A percentile compares a stretch with the other conserved stretches of the same genome.
Conservation (phyloP, 2,888 invertebrate genomes). For the Protodeltote pygarga region DNA sequence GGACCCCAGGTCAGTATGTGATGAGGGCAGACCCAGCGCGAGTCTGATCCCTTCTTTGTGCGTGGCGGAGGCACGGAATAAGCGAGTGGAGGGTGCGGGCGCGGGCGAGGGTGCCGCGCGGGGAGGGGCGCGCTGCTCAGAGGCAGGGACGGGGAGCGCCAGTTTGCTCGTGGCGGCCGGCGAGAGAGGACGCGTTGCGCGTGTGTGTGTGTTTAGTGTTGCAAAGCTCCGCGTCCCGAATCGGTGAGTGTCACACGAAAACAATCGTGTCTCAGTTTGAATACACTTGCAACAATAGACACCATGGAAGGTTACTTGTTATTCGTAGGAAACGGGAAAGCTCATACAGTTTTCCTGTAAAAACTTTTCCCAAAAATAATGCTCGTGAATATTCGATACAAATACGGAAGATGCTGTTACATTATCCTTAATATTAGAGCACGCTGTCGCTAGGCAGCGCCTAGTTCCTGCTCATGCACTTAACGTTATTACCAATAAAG, state of each 20-base stretch:
- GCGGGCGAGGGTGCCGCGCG: not conserved
- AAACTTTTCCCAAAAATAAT: not conserved
- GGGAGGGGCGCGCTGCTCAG: not conserved
- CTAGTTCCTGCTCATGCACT: too few relatives aligned
- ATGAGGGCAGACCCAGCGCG: too few relatives aligned
- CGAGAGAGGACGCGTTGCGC: slow-evolving; percentile 12
- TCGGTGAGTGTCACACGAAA: slow-evolving; percentile 43
- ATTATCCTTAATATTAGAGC: not conserved
- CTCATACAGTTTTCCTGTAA: not conserved
- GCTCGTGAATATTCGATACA: not conserved
- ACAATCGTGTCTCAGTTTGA: slow-evolving; percentile 18
- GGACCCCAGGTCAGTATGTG: too few relatives aligned
- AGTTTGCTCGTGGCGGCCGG: slow-evolving; percentile 35
- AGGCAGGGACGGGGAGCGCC: not conserved
- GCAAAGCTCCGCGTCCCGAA: slow-evolving; percentile 26
- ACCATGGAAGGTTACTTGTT: too few relatives aligned
- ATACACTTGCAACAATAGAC: not conserved
- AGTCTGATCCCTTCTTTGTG: slow-evolving; percentile 41
- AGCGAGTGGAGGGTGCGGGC: not conserved
- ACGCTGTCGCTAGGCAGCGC: too few relatives aligned
- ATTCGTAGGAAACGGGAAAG: too few relatives aligned
- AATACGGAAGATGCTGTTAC: not conserved
- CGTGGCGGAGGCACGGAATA: slow-evolving; percentile 9
- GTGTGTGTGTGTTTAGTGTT: slow-evolving; percentile 32
- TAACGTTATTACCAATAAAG: too few relatives aligned